Base-by-base conservation (phyloP, 2,888 invertebrate species). In the Torymus texanus region DNA sequence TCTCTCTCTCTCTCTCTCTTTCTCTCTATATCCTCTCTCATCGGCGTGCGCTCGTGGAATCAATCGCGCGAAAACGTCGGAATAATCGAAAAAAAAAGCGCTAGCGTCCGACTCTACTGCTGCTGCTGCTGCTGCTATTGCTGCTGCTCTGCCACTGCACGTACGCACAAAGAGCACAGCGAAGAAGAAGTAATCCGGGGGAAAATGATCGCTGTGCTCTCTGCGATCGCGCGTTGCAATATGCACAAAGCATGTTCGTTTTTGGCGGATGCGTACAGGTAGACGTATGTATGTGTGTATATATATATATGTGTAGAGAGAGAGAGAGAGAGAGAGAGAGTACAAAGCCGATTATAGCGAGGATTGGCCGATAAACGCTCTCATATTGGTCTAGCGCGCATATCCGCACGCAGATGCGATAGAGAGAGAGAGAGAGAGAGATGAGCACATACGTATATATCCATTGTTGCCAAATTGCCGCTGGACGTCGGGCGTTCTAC, bases 101-200 rank as follows among this genome's bases (percentile, higher is more conserved):
- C 41, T 41, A 41, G 41, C 41, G 41, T 41, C 41, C 41, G 8
- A 41, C 8, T 29, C 29, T 29, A 8, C 41, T 41, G 21, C 21
- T 21, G 21, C 2, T 21, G 21, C 41, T 41, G 21, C 2, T 21
- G 21, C 41, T 41, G 41, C 41, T 8, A 41, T 8, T 41, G 41
- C 41, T 41, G 8, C 8, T 5, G 0, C 5, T 29, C 29, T 41
- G 41, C 41, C 21, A 21, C 16, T 12, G 62, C 58, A 58, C 56
- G 63, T 74, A 62, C 78, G 53, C 72, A 70, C 79, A 77, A 80
- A 78, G 71, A 72, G 79, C 77, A 77, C 81, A 78, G 81, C 75
- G 81, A 80, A 78, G 81, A 83, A 81, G 72, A 77, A 83, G 74
- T 84, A 83, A 73, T 84, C 63, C 70, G 65, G 58, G 72, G 70